Conservation (phyloP, 2,797 vertebrate genomes). For the Spheniscus humboldti region DNA sequence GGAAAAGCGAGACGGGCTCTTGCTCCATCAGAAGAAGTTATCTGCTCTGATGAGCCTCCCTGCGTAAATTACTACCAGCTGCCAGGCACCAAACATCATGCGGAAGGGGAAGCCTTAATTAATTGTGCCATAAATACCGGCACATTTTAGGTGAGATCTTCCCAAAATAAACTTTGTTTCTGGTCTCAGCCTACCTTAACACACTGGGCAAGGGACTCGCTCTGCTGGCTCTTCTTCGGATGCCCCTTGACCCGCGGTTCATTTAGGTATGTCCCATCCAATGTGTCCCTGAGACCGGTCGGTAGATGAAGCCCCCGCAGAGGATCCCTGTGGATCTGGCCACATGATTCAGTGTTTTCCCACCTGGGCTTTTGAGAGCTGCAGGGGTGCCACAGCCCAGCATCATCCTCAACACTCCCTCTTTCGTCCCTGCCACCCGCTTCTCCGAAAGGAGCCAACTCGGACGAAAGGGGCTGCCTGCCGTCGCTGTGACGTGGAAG, state of each 20-base stretch:
- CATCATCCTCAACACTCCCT: not conserved
- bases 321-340: not conserved
- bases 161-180: not conserved
- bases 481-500: not conserved
- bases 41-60: not conserved
- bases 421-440: not conserved
- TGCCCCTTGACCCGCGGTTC: not conserved
- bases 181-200: slow-evolving; percentile 78
- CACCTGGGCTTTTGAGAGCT: not conserved
- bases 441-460: not conserved
- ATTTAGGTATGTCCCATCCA: slow-evolving; percentile 33
- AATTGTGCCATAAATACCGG: not conserved
- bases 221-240: slow-evolving; percentile 23
- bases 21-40: not conserved
- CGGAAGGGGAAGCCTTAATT: not conserved
- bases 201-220: slow-evolving; percentile 80
- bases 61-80: not conserved
- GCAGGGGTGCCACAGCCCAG: not conserved
- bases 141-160: accelerated
- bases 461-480: not conserved
- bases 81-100: not conserved
- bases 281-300: slow-evolving; percentile 50
- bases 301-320: slow-evolving; percentile 13
- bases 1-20: not conserved
- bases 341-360: not conserved